Evolutionary conservation across 1,140 invertebrate species (phyloP), one percentile per base, ranked within the genome.

Genomic region (Drosophila grimshawi): DNA sequence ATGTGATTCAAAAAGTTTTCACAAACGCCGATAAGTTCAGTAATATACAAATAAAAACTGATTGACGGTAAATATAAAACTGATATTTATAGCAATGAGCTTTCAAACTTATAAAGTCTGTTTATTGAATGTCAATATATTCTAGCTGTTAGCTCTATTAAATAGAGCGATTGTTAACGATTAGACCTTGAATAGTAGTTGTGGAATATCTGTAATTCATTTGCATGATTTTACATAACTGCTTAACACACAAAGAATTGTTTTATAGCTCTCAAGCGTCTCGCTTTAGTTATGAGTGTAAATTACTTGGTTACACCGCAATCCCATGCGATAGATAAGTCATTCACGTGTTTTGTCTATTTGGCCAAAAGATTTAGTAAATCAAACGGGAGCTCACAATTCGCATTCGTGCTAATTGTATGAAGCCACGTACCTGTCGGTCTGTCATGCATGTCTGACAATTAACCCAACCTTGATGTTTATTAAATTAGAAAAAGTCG

Each of bases 401-500:
- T 8, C 8, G 8, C 27, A 43, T 5, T 6, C 39, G 10, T 1
- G 29, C 27, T 29, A 53, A 35, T 56, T 48, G 55, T 39, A 48
- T 29, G 29, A n/a, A 61, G 19, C 59, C 1, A 41, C 2, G 32
- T 35, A 39, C 35, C 53, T 60, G 48, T 52, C 39, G 39, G 3
- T 35, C 39, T 48, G 33, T 63, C 51, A 35, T 39, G 45, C 27
- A 32, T 11, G 32, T 37, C 39, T 19, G 10, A 55, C 55, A 60
- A 51, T 60, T 59, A 27, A 39, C 19, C 19, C 52, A 64, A 83
- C 83, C 83, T 88, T 88, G 80, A 51, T 45, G 69, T 55, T 88
- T 78, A 88, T 89, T 78, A 72, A 80, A 77, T 82, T 73, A 59
- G 59, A 76, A 82, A 78, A 57, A 5, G 59, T 11, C 33, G 55